phyloP scores from a whole-genome alignment of 2,113 vertebrate species.

The Telmatochromis brachygnathus region DNA sequence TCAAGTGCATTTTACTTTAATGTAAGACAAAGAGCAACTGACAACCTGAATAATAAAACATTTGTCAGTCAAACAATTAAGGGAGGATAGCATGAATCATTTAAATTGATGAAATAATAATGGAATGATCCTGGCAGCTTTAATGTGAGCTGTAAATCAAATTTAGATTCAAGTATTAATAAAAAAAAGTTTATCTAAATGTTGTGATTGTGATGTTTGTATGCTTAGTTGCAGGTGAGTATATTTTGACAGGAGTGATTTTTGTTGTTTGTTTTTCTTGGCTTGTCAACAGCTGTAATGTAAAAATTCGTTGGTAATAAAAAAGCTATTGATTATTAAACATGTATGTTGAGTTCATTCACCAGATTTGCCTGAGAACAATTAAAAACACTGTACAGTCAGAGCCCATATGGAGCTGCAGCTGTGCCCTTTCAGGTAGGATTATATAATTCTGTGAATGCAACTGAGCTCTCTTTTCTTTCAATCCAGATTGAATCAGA shows the following conservation, averaged over 20 bases:
- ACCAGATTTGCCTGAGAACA: not conserved
- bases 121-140: not conserved
- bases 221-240: not conserved
- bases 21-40: not conserved
- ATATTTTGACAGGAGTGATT: not conserved
- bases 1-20: not conserved
- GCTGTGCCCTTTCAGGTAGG: not conserved
- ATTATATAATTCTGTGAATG: not conserved
- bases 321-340: not conserved
- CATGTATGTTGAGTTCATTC: not conserved
- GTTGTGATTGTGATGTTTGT: not conserved
- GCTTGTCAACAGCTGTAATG: not conserved
- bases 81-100: not conserved
- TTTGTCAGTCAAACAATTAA: not conserved
- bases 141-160: not conserved
- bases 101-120: not conserved
- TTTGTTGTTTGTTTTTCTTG: not conserved
- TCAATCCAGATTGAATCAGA: not conserved
- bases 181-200: not conserved
- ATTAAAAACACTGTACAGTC: not conserved
- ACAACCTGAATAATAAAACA: not conserved
- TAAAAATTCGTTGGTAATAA: rapidly evolving
- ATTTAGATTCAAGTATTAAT: not conserved
- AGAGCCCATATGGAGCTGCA: not conserved
- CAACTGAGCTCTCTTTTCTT: not conserved